phyloP scores from a whole-genome alignment of 2,113 vertebrate species.

The Zosterops japonicus region DNA sequence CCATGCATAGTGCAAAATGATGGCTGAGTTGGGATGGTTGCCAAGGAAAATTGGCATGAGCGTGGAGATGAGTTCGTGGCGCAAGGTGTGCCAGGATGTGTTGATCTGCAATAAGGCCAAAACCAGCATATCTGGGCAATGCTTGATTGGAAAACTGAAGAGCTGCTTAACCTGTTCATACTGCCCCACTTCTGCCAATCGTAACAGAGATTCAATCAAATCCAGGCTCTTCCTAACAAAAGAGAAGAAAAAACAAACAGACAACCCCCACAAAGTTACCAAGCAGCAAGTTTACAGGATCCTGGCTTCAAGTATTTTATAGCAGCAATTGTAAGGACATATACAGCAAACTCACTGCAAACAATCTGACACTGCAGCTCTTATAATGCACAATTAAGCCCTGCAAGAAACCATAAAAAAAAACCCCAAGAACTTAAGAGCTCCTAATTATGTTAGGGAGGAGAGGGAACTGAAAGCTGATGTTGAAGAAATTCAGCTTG shows the following conservation, averaged over 20 bases:
- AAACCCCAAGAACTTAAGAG: background rate
- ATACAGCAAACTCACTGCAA: background rate
- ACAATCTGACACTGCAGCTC: background rate
- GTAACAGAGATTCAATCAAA: slow-evolving; percentile 93
- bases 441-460: background rate
- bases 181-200: slow-evolving; percentile 94
- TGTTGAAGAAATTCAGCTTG: background rate
- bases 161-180: slow-evolving; percentile 99
- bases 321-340: background rate
- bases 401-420: background rate
- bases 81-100: slow-evolving; percentile 96
- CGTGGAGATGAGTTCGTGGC: slow-evolving; percentile 98
- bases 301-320: background rate
- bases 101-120: slow-evolving; percentile 95
- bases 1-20: slow-evolving; percentile 99
- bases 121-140: slow-evolving; percentile 98
- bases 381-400: background rate
- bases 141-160: slow-evolving; percentile 98
- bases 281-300: background rate
- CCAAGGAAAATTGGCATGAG: slow-evolving; percentile 98
- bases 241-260: background rate
- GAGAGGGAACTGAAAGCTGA: background rate
- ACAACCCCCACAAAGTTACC: background rate
- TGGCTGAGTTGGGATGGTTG: slow-evolving; percentile 98
- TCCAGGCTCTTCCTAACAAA: slow-evolving; percentile 95